Percentiles rank a stretch among this genome's conserved stretches.
phyloP scores from a whole-genome alignment of 2,888 invertebrate species.

The Drosophila paracracens region DNA sequence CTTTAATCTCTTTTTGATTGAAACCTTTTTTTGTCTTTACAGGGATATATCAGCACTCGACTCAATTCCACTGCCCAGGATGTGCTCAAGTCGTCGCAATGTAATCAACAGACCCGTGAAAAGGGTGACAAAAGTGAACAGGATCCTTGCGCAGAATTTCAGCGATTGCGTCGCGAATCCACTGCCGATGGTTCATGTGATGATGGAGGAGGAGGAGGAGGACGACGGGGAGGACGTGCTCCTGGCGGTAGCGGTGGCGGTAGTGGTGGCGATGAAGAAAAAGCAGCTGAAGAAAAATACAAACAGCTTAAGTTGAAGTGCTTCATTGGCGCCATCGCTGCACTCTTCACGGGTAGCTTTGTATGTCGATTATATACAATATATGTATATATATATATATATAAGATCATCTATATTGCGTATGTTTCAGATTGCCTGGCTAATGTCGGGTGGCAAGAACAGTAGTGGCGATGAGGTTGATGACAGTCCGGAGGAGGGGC shows the following conservation, averaged over 20 bases:
- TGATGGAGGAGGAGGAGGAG: constrained; percentile 4
- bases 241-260: constrained; percentile 8
- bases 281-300: constrained; percentile 26
- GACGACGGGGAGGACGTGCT: neutral
- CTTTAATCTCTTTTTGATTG: neutral
- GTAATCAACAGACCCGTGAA: constrained; percentile 35
- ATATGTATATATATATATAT: neutral
- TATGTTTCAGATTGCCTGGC: constrained; percentile 60
- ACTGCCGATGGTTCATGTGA: neutral
- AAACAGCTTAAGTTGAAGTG: constrained; percentile 44
- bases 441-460: constrained; percentile 32
- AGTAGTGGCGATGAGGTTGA: neutral
- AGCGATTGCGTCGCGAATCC: constrained; percentile 41
- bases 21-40: neutral
- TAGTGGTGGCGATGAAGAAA: constrained; percentile 6
- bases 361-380: constrained; percentile 47
- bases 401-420: neutral
- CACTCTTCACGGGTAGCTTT: constrained; percentile 75
- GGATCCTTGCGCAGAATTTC: constrained; percentile 63
- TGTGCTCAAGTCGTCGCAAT: constrained; percentile 64
- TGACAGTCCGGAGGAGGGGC: constrained; percentile 24
- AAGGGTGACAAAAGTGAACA: constrained; percentile 9
- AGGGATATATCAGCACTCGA: constrained; percentile 47
- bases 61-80: constrained; percentile 56
- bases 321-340: constrained; percentile 67